Evolutionary conservation across 2,888 invertebrate genomes (phyloP).

Genomic region (Drosophila helvetica): DNA sequence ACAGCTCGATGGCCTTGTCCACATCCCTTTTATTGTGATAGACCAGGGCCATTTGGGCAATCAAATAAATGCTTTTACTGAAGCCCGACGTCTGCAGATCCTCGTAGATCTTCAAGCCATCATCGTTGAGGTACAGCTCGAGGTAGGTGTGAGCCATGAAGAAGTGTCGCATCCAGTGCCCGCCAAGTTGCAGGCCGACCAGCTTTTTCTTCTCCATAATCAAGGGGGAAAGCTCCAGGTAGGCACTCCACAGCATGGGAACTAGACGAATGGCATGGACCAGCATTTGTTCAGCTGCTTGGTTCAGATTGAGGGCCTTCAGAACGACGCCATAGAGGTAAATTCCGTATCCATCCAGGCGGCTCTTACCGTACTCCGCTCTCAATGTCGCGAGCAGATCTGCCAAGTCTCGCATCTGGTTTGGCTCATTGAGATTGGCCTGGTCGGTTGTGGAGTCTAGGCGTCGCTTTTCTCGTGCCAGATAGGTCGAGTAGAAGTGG

Average conservation of each 20-base stretch:
- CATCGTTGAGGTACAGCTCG: conserved; percentile 94
- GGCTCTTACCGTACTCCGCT: conserved; percentile 86
- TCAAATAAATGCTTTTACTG: conserved; percentile 93
- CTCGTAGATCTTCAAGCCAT: conserved; percentile 93
- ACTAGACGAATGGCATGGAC: conserved; percentile 90
- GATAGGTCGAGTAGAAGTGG: conserved; percentile 92
- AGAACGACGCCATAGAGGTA: conserved; percentile 96
- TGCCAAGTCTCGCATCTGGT: conserved; percentile 84
- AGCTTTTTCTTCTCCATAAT: conserved; percentile 92
- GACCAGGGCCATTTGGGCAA: conserved; percentile 95
- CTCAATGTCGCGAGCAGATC: conserved; percentile 86
- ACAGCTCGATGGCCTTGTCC: conserved; percentile 93
- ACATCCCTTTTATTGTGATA: conserved; percentile 97
- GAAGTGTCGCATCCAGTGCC: conserved; percentile 97
- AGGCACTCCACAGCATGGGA: conserved; percentile 97
- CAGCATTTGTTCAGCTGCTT: conserved; percentile 91
- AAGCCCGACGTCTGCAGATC: conserved; percentile 92
- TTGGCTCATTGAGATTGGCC: conserved; percentile 83
- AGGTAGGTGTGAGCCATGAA: conserved; percentile 95
- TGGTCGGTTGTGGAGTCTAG: conserved; percentile 91
- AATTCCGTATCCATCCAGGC: conserved; percentile 93
- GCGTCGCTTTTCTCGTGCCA: conserved; percentile 95
- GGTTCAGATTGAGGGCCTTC: conserved; percentile 92
- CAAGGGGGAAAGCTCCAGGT: conserved; percentile 95
- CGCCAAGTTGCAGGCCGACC: conserved; percentile 88